Base-by-base conservation (phyloP, 2,797 vertebrate genomes). In the Clarias fuscus region DNA sequence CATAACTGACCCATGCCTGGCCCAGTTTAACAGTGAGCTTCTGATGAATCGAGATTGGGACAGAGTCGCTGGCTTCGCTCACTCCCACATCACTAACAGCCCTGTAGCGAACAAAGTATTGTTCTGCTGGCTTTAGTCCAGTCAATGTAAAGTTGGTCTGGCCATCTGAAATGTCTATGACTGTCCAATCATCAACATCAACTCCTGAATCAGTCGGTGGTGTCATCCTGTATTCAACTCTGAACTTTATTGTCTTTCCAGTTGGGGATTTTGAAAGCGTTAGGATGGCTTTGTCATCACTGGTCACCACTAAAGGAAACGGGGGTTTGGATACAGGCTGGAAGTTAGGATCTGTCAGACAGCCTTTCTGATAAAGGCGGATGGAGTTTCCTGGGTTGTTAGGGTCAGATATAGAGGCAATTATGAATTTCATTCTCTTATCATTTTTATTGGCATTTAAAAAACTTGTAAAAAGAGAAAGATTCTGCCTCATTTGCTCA, bases 1-100 rank as follows among this genome's bases (percentile, higher is more conserved):
- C 3, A 59, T 65, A 37, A 75, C 71, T 75, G 33, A 75, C 71
- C 83, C 58, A 62, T 30, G 64, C 27, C 11, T 58, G 64, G 43
- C 43, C 64, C 43, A 82, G 7, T 62, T 30, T 30, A 40, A 64
- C 10, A 13, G 3, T 64, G 62, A 64, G 24, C 18, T 18, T 61
- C 64, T 85, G 40, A 43, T 43, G 40, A 43, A 43, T 7, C 40
- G 37, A 70, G n/a, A 3, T 0, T 43, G 40, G 40, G 59, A 86
- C 62, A 58, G 82, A 59, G 18, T 84, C 61, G 10, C 87, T 88
- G 68, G 84, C 67, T 81, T 86, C 85, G 77, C 87, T 86, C 62
- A 83, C 27, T 77, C 81, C 87, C 30, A 84, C 81, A 58, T 79
- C 30, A 75, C 37, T 27, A 3, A 71, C 30, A 40, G 24, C 78